These are phyloP conservation scores for Protomyctophum bolini DNA, from an alignment of 2,113 vertebrate genomes.

Conservation along the genomic window DNA sequence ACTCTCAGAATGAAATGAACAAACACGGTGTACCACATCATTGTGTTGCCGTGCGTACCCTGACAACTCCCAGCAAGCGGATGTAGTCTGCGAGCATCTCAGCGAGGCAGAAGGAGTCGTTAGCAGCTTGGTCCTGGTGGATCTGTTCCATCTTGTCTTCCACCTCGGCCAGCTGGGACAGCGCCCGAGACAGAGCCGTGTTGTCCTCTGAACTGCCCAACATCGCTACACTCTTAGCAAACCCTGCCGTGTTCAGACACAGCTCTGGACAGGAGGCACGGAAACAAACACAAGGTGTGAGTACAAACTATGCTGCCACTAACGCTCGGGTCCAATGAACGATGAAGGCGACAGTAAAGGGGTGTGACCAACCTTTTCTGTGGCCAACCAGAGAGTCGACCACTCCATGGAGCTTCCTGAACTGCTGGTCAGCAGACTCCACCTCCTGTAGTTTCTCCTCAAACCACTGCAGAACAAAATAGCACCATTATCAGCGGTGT, in stretches of 20 bases:
- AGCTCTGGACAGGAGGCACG: slow-evolving; percentile 71
- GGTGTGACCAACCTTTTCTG: slow-evolving; percentile 84
- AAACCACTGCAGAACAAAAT: slow-evolving; percentile 87
- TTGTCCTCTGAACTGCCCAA: slow-evolving; percentile 97
- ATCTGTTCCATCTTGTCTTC: slow-evolving; percentile 96
- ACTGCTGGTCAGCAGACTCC: slow-evolving; percentile 91
- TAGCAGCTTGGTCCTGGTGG: slow-evolving; percentile 93
- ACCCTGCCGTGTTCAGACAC: slow-evolving; percentile 89
- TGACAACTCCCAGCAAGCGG: slow-evolving; percentile 90
- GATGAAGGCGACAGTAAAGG: no score
- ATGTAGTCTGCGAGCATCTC: slow-evolving; percentile 96
- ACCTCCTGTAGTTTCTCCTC: slow-evolving; percentile 98
- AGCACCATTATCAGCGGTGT: background rate
- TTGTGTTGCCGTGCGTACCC: slow-evolving; percentile 70
- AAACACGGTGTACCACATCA: no score
- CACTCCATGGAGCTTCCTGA: slow-evolving; percentile 88
- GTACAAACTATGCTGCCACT: no score
- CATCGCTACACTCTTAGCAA: slow-evolving; percentile 97
- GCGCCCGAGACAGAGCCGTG: slow-evolving; percentile 91
- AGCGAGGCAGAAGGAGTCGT: slow-evolving; percentile 90
- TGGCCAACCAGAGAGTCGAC: slow-evolving; percentile 91
- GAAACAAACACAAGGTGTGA: no score
- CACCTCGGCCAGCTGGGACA: slow-evolving; percentile 96
- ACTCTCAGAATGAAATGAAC: no score
- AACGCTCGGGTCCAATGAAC: no score